Base-by-base conservation (phyloP, 2,797 vertebrate genomes). In the Takifugu ocellatus region DNA sequence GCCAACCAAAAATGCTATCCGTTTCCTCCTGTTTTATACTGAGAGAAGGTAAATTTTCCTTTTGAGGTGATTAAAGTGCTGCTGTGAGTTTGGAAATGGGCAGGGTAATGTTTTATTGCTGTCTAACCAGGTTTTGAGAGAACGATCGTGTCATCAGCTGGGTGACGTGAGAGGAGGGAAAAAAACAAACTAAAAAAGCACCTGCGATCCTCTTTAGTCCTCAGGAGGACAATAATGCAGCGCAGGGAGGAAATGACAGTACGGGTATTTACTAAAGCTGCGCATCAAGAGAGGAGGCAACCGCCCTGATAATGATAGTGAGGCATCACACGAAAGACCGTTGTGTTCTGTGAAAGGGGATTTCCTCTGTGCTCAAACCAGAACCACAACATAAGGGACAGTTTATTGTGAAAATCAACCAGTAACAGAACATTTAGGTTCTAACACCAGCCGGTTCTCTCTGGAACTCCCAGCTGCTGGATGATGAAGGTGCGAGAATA, bases 161-260 rank as follows among this genome's bases (percentile, higher is more conserved):
- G 42, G 55, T 74, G 77, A 71, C 9, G 59, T 70, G 74, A 71
- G 63, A 10, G 2, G 36, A 66, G 55, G 62, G 5, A 39, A 14
- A 54, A 68, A 56, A 68, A 64, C 72, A 82, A 86, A 75, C 68
- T 76, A 79, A 85, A 83, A 79, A 81, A 58, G 16, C 80, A 84
- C 68, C 76, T 84, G 78, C 70, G 74, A 46, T 68, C 67, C 77
- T 81, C 71, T 64, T 81, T 75, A 70, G 62, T 59, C 75, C 59
- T 54, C 65, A 66, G 33, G 12, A 62, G 47, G 62, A 72, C 77
- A 66, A 54, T 61, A 77, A 68, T 8, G 56, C 24, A 63, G 26
- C 42, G 33, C 33, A 49, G 49, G 57, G 49, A 56, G 58, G 33
- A 36, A 39, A 47, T 25, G 51, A 64, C 42, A 54, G 43, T 25